Conservation (phyloP, 2,113 vertebrate species). For the Rhabdornis inornatus region DNA sequence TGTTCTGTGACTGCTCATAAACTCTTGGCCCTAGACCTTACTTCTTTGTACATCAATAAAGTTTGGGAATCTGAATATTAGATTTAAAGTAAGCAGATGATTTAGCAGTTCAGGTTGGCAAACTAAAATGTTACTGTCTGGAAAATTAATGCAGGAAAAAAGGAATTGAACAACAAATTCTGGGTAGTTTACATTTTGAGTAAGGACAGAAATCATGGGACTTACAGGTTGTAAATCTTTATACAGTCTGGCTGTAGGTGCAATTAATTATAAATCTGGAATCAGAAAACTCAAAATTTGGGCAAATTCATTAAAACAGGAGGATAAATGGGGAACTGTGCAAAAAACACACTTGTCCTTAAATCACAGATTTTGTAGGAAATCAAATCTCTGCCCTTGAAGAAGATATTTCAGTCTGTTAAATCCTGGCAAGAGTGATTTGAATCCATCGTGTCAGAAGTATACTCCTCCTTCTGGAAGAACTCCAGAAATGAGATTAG, state of each 20-base stretch:
- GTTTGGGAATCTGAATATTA: not conserved
- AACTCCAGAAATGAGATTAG: slow-evolving; percentile 42
- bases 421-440: not conserved
- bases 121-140: not conserved
- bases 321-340: not conserved
- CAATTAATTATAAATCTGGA: not conserved
- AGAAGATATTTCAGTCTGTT: not conserved
- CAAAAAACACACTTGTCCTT: accelerated
- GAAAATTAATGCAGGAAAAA: not conserved
- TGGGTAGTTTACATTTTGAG: not conserved
- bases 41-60: not conserved
- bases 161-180: not conserved
- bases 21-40: not conserved
- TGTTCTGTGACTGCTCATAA: not conserved
- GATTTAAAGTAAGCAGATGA: not conserved
- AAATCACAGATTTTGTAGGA: not conserved
- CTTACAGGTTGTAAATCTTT: not conserved
- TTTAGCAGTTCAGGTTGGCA: not conserved
- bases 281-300: not conserved
- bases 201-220: not conserved
- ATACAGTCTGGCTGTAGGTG: not conserved
- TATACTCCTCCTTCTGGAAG: slow-evolving; percentile 5
- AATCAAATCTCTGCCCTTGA: slow-evolving; percentile 1
- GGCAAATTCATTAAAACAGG: not conserved
- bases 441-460: not conserved